Base-by-base conservation (phyloP, 1,140 invertebrate genomes). In the Procambarus virginalis region DNA sequence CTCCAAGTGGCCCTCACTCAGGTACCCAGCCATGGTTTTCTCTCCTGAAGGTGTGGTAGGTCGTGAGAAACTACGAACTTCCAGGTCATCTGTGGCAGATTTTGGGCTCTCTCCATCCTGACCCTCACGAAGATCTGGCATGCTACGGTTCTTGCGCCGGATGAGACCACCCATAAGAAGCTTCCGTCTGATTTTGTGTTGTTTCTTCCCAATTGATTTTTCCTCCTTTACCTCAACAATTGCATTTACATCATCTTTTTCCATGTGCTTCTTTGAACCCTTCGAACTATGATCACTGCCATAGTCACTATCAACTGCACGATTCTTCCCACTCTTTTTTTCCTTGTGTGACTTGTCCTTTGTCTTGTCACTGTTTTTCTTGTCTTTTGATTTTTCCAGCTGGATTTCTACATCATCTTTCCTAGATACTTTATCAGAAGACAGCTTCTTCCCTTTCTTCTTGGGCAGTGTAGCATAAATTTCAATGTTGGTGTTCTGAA, bases 391-490 rank as follows among this genome's bases (percentile, higher is more conserved):
- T 95, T 91, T 95, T 95, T 85, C 89, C 75, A 73, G 81, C 22
- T 2, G 96, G 93, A 0, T 95, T 95, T 81, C 92, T 14, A 83
- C 51, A 17, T 92, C 91, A 34, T 84, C 83, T 45, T 87, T 82
- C 60, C 73, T 86, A 0, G 86, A 84, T 48, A 87, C 51, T 73
- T 92, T 92, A 6, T 92, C 92, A 34, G 60, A 51, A 9, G 88
- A 70, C 10, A 76, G 73, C 34, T 92, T 92, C 83, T 91, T 92
- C 60, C 95, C 95, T 93, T 97, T 97, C 93, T 97, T 97, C 94
- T 98, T 98, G 2, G 97, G 97, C 17, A 98, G 93, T 3, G 97
- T 98, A 0, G 97, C 97, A 93, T 98, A 98, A 91, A 98, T 97
- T 94, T 98, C 97, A 81, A 98, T 98, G 93, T 95, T 97, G 20